A percentile compares a stretch with the other conserved stretches of the same genome.
These are phyloP conservation scores for Parelbella ahira DNA, from an alignment of 2,888 invertebrate genomes.

Conservation along the genomic window DNA sequence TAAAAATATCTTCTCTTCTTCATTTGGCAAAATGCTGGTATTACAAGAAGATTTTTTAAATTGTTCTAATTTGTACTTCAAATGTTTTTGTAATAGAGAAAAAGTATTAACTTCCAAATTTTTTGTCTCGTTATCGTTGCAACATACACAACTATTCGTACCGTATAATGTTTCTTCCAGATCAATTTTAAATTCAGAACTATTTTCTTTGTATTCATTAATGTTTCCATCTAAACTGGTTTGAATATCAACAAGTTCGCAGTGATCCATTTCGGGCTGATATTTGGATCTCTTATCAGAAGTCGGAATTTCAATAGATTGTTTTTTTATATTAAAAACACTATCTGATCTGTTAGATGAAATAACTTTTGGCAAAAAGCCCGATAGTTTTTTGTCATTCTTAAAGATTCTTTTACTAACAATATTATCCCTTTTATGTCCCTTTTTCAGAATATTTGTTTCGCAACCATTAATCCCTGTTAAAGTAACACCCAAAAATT, in stretches of 20 bases:
- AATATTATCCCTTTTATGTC: too few species aligned
- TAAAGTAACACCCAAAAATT: constrained; percentile 65
- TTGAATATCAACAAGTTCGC: not conserved
- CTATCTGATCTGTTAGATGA: not conserved
- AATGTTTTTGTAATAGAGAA: constrained; percentile 57
- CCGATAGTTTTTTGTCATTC: too few species aligned
- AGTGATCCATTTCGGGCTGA: not conserved
- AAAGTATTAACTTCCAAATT: constrained; percentile 66
- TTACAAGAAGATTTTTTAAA: constrained; percentile 45
- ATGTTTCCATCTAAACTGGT: constrained; percentile 15
- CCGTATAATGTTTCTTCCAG: not conserved
- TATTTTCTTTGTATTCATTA: constrained; percentile 3
- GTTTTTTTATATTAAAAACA: not conserved
- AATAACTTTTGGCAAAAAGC: too few species aligned
- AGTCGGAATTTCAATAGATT: not conserved
- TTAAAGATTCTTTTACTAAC: too few species aligned
- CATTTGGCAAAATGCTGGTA: constrained; percentile 44
- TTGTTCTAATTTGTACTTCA: constrained; percentile 52
- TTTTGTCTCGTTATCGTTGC: constrained; percentile 40
- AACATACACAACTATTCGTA: constrained; percentile 48
- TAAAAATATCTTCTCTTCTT: constrained; percentile 52
- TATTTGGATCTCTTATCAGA: not conserved
- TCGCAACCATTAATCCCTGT: too few species aligned
- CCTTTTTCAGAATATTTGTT: too few species aligned
- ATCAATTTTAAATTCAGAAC: constrained; percentile 12